Evolutionary conservation across 1,140 invertebrate genomes (phyloP).

Genomic region (Thaumetopoea pityocampa): DNA sequence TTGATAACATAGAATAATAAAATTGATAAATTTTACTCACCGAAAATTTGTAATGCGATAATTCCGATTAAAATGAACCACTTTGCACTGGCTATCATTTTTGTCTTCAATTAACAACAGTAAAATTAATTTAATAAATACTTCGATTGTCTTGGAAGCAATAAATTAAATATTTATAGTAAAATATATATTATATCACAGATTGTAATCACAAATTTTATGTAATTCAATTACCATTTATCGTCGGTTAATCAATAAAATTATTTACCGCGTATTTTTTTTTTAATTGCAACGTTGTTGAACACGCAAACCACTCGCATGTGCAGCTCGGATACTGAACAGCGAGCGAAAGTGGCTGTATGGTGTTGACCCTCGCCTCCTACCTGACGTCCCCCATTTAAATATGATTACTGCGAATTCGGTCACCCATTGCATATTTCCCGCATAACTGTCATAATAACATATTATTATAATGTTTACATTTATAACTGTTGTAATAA

Average conservation of each 20-base stretch:
- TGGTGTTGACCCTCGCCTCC: slow-evolving; percentile 31
- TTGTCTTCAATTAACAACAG: slow-evolving; percentile 13
- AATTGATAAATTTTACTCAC: slow-evolving; percentile 35
- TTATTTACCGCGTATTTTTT: not conserved
- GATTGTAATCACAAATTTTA: slow-evolving; percentile 6
- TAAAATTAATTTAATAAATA: not conserved
- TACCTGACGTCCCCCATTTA: slow-evolving; percentile 33
- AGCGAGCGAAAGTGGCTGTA: slow-evolving; percentile 35
- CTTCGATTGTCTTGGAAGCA: too few relatives aligned
- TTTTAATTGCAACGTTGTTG: slow-evolving; percentile 13
- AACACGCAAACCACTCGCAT: slow-evolving; percentile 49
- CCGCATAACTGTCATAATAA: too few relatives aligned
- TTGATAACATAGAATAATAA: too few relatives aligned
- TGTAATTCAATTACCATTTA: slow-evolving; percentile 7
- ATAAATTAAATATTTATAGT: too few relatives aligned
- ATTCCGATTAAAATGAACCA: too few relatives aligned
- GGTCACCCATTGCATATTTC: slow-evolving; percentile 1
- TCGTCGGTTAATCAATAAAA: not conserved
- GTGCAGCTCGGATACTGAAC: slow-evolving; percentile 33
- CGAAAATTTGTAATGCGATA: slow-evolving; percentile 43
- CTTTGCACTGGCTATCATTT: too few relatives aligned
- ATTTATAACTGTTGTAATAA: too few relatives aligned
- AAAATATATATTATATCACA: too few relatives aligned
- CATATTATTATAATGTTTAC: too few relatives aligned
- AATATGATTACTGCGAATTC: slow-evolving; percentile 24